Conservation (phyloP, 2,113 vertebrate species). For the Scatophagus argus region DNA sequence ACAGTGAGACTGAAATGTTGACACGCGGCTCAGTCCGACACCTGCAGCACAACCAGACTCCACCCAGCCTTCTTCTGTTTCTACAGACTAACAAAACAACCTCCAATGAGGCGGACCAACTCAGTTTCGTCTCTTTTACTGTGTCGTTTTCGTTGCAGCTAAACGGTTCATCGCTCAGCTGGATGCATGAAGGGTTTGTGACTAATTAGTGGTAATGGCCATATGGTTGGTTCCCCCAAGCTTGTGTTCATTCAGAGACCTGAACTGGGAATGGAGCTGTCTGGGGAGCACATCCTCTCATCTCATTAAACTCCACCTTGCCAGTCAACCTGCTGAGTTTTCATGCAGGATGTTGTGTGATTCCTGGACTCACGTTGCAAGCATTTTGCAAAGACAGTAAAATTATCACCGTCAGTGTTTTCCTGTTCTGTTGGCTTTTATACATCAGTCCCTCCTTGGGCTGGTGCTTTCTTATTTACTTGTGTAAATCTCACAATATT, state of each 20-base stretch:
- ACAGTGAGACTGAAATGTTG: constrained; percentile 53
- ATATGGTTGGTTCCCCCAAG: constrained; percentile 61
- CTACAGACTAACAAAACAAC: constrained; percentile 10
- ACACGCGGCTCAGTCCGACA: constrained; percentile 51
- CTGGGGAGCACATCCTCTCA: constrained; percentile 39
- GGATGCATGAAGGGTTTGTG: constrained; percentile 52
- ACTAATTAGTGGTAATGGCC: constrained; percentile 72
- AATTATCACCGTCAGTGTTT: background rate
- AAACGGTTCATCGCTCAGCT: constrained; percentile 58
- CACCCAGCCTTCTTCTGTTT: constrained; percentile 21
- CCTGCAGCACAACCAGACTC: constrained; percentile 27
- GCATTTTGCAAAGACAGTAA: background rate
- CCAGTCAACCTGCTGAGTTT: constrained; percentile 13
- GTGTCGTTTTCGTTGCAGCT: constrained; percentile 21
- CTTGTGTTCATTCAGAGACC: constrained; percentile 54
- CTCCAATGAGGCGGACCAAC: background rate
- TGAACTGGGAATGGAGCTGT: constrained; percentile 40
- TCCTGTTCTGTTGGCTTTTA: too few relatives aligned
- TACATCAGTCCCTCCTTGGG: too few relatives aligned
- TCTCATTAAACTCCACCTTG: constrained; percentile 38
- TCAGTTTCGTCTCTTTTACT: constrained; percentile 16
- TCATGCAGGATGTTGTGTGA: background rate
- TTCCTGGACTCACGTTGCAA: background rate
- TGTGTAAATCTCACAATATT: too few relatives aligned
- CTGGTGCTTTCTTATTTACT: too few relatives aligned